Evolutionary conservation across 2,797 vertebrate genomes (phyloP), one percentile per base, ranked within the genome.

Genomic region (Carapus acus): DNA sequence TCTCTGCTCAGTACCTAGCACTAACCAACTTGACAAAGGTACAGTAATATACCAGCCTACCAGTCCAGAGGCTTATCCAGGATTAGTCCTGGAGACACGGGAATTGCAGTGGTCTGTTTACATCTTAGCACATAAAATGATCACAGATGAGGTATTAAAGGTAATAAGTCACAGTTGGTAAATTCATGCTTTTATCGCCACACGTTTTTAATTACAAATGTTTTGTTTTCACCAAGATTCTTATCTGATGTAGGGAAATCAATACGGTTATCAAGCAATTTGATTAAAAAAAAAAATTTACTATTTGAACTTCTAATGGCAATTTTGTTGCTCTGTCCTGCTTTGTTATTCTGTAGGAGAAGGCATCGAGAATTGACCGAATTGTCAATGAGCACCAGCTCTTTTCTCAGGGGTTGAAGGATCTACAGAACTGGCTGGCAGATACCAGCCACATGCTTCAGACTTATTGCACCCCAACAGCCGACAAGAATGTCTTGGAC

Each of bases 1-100:
- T 97, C 77, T 94, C 92, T 84, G 89, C 94, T 88, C 92, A 92
- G 53, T 96, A 91, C 84, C 89, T 96, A 87, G 87, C 91, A 74
- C 88, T 97, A 89, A 92, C 88, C 90, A 96, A 90, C 90, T 74
- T 94, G 77, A 94, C 93, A 46, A 96, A 96, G 94, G 94, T 97
- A 96, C 82, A 74, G 82, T 58, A 80, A 88, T 74, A 81, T 84
- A 59, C 83, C 24, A 27, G 70, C 60, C 85, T 86, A 55, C 85
- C 84, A 56, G 86, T 82, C 0, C 62, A 87, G 89, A 83, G 84
- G 58, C 65, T 67, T 83, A 48, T 81, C 85, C 54, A 34, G 57
- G 63, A 58, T 43, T 73, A 57, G 58, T 43, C 37, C 74, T 88
- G 47, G 52, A 61, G 55, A 48, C 54, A 45, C 51, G 61, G 18